phyloP scores from a whole-genome alignment of 1,140 invertebrate species.

The Caligus rogercresseyi region DNA sequence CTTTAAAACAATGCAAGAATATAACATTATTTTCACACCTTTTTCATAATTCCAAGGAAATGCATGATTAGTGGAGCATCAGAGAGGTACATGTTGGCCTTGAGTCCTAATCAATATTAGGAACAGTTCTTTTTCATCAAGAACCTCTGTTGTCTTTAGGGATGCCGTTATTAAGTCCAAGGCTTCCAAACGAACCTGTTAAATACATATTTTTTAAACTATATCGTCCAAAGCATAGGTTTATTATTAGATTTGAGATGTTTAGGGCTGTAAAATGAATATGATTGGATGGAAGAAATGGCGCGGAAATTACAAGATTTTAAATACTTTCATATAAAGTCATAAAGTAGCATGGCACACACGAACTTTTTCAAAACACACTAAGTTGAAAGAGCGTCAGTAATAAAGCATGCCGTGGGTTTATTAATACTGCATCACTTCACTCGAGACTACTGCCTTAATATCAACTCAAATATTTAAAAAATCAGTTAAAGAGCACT shows the following conservation, averaged over 20 bases:
- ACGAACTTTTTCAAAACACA: neutral
- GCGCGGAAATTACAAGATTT: neutral
- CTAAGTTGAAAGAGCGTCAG: too few relatives aligned
- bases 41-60: neutral
- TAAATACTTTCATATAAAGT: neutral
- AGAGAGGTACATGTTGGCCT: neutral
- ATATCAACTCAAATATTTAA: too few relatives aligned
- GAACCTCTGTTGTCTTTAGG: neutral
- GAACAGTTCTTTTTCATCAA: neutral
- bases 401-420: too few relatives aligned
- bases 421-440: too few relatives aligned
- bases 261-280: neutral
- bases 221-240: neutral
- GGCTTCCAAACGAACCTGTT: neutral
- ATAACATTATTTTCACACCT: neutral
- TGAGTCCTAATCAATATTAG: neutral
- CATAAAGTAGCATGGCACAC: neutral
- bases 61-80: neutral
- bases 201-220: neutral
- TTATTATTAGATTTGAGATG: neutral
- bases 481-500: too few relatives aligned
- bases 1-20: neutral
- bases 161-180: neutral
- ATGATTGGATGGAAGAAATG: too few relatives aligned
- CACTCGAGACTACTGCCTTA: too few relatives aligned